Evolutionary conservation across 1,140 invertebrate genomes (phyloP).

Genomic region (Drosophila ironensis): DNA sequence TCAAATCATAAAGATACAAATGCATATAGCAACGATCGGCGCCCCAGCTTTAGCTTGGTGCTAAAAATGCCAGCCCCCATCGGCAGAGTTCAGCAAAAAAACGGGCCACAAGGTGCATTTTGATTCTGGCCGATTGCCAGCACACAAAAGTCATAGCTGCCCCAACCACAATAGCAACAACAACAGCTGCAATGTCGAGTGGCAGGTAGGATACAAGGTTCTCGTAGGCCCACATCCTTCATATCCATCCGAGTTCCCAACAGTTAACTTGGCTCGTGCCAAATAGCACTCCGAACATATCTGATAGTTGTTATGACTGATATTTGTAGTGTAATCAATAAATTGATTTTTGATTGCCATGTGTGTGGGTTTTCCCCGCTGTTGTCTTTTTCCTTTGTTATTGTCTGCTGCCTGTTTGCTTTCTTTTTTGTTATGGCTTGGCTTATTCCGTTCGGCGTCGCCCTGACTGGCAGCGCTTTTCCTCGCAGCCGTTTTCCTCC

Average conservation of each 20-base stretch:
- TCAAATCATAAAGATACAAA: too few relatives aligned
- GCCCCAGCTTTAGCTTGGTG: background rate
- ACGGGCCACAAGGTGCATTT: constrained; percentile 16
- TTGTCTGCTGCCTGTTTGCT: constrained; percentile 18
- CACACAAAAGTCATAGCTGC: constrained; percentile 7
- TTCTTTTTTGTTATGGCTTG: background rate
- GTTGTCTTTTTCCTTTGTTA: constrained; percentile 26
- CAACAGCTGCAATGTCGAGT: constrained; percentile 50
- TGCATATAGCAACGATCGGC: constrained; percentile 1
- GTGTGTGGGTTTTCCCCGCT: constrained; percentile 32
- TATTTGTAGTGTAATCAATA: constrained; percentile 71
- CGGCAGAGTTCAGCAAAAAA: constrained; percentile 24
- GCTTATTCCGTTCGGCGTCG: constrained; percentile 46
- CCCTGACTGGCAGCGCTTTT: constrained; percentile 55
- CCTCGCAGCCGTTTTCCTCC: background rate
- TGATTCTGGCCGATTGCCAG: constrained; percentile 56
- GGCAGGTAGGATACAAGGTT: constrained; percentile 70
- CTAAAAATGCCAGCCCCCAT: constrained; percentile 9
- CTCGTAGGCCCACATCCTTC: constrained; percentile 1
- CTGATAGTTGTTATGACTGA: constrained; percentile 44
- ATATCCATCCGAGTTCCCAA: background rate
- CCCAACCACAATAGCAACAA: constrained; percentile 2
- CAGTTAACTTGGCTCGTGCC: too few relatives aligned
- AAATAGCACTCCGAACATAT: constrained; percentile 10
- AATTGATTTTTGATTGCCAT: constrained; percentile 76